These are phyloP conservation scores for Brachionus paranguensis DNA, from an alignment of 1,140 invertebrate genomes.

Conservation along the genomic window DNA sequence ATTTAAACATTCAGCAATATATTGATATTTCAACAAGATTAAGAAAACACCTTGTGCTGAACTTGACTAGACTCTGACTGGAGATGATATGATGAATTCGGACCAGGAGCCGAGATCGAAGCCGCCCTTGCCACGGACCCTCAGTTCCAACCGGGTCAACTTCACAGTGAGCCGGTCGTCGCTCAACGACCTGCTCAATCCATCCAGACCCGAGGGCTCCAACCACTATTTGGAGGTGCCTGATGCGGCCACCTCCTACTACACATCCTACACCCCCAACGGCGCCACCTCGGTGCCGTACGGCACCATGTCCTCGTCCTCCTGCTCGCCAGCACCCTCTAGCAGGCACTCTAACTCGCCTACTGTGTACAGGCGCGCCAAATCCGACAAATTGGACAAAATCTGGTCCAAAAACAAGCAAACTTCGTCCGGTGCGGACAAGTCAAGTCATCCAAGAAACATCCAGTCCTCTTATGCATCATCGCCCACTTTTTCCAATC, in stretches of 20 bases:
- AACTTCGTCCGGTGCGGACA: background rate
- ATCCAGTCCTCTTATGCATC: background rate
- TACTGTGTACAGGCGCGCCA: background rate
- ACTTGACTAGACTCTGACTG: conserved; percentile 23
- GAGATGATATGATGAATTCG: conserved; percentile 24
- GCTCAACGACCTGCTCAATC: background rate
- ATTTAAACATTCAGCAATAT: conserved; percentile 15
- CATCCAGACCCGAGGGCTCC: background rate
- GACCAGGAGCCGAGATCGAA: background rate
- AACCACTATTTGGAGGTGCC: background rate
- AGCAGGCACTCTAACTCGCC: background rate
- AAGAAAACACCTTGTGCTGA: background rate
- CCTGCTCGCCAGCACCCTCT: background rate
- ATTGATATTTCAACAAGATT: conserved; percentile 27
- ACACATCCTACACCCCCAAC: background rate
- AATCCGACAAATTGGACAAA: conserved; percentile 7
- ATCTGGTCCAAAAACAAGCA: background rate
- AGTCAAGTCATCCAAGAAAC: background rate
- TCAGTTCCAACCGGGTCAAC: background rate
- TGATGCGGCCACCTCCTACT: conserved; percentile 17
- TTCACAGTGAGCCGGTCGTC: background rate
- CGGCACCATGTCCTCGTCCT: conserved; percentile 29
- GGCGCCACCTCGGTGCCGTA: background rate
- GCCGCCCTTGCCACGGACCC: background rate
- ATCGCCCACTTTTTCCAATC: conserved; percentile 10